phyloP scores from a whole-genome alignment of 2,797 vertebrate genomes.

The Coracias cyanogaster region DNA sequence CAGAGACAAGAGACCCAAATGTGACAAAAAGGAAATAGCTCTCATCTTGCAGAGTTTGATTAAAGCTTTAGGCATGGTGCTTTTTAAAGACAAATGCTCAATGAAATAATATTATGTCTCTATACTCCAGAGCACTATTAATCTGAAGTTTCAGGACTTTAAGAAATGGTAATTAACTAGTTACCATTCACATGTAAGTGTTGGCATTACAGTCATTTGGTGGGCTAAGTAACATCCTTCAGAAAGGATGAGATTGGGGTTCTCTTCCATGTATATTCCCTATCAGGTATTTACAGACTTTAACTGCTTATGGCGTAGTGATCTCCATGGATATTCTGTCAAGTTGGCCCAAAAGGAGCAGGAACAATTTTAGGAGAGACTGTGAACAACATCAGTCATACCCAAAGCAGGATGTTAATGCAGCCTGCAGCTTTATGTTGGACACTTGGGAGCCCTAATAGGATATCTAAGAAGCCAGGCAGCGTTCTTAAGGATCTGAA shows the following conservation, averaged over 20 bases:
- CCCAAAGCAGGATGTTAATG: background rate
- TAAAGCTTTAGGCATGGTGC: conserved; percentile 60
- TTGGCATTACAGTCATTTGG: conserved; percentile 9
- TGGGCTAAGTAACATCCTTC: background rate
- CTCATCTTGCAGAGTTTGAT: conserved; percentile 23
- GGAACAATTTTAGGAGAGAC: background rate
- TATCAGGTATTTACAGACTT: background rate
- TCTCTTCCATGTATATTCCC: background rate
- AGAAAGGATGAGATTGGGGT: background rate
- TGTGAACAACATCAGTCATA: background rate
- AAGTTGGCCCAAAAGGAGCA: background rate
- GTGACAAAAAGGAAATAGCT: conserved; percentile 36
- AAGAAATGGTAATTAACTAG: conserved; percentile 64
- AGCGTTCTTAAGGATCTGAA: background rate
- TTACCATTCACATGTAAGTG: background rate
- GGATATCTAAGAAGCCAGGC: background rate
- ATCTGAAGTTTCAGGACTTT: conserved; percentile 46
- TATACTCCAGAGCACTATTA: conserved; percentile 52
- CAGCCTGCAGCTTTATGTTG: background rate
- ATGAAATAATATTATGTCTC: conserved; percentile 69
- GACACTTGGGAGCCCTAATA: background rate
- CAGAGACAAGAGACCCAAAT: background rate
- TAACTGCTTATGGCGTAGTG: background rate
- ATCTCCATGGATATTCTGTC: background rate
- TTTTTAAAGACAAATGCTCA: conserved; percentile 65